These are phyloP conservation scores for Stenodema calcarata DNA, from an alignment of 2,888 invertebrate genomes.

Conservation along the genomic window DNA sequence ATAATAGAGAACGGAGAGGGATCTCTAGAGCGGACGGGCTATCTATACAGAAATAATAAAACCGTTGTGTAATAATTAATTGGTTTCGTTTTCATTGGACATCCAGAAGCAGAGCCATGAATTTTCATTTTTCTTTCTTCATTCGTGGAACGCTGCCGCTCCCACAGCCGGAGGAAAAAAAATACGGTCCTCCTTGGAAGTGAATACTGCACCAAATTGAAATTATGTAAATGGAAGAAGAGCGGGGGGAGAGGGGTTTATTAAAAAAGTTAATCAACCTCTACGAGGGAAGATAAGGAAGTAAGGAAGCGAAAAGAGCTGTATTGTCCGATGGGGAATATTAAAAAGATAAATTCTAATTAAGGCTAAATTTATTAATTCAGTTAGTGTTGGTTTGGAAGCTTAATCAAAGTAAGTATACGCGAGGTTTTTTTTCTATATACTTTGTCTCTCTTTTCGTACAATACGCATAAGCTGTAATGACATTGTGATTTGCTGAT, in stretches of 20 bases:
- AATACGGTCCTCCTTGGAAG: neutral
- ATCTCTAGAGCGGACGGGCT: no score
- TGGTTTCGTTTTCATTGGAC: neutral
- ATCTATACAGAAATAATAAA: no score
- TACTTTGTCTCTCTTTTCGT: neutral
- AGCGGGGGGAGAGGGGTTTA: constrained; percentile 30
- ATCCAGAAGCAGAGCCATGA: neutral
- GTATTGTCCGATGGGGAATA: constrained; percentile 34
- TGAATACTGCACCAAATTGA: constrained; percentile 40
- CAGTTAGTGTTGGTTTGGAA: constrained; percentile 24
- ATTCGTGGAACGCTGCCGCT: neutral
- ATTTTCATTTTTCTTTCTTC: neutral
- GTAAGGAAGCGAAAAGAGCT: neutral
- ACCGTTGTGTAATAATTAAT: no score
- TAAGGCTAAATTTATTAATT: constrained; percentile 45
- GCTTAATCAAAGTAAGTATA: constrained; percentile 31
- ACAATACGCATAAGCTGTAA: neutral
- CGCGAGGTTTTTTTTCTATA: neutral
- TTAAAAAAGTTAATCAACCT: constrained; percentile 49
- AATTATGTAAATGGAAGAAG: constrained; percentile 48
- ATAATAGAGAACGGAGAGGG: no score
- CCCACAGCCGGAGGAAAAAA: neutral
- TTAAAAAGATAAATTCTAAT: constrained; percentile 43
- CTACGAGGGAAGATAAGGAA: neutral
- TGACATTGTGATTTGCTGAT: no score